phyloP scores from a whole-genome alignment of 2,797 vertebrate genomes.

The Psittacula echo region DNA sequence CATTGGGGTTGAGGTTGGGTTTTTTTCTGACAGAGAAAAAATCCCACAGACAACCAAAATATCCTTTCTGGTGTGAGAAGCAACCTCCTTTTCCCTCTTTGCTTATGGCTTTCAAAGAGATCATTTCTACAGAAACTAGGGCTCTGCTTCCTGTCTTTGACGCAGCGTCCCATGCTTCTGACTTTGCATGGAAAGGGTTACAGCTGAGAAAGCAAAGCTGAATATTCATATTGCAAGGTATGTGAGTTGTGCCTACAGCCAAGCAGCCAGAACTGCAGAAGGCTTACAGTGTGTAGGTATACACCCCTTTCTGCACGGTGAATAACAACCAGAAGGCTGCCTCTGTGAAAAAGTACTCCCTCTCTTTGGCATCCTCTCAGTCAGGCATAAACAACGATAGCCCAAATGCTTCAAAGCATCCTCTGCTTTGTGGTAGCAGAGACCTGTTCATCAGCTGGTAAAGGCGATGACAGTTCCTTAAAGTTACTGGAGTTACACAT shows the following conservation, averaged over 20 bases:
- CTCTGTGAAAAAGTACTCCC: accelerated
- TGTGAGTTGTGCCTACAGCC: not conserved
- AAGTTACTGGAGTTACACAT: slow-evolving; percentile 1
- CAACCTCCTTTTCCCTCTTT: not conserved
- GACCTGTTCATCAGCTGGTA: not conserved
- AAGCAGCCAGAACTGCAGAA: not conserved
- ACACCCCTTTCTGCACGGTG: accelerated
- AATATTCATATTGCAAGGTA: slow-evolving; percentile 21
- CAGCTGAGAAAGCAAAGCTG: slow-evolving; percentile 31
- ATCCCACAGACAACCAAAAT: not conserved
- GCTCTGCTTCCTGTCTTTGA: slow-evolving; percentile 30
- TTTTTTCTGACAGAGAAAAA: not conserved
- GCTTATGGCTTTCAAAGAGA: not conserved
- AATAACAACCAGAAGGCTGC: not conserved
- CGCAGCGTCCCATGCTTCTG: not conserved
- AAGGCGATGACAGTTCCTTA: not conserved
- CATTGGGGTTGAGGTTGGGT: not conserved
- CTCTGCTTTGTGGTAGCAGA: not conserved
- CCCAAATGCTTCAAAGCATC: not conserved
- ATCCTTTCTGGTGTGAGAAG: not conserved
- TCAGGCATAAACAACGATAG: not conserved
- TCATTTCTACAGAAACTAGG: not conserved
- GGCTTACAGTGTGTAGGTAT: not conserved
- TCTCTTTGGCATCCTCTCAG: not conserved
- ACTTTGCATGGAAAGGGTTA: slow-evolving; percentile 21